A percentile compares a stretch with the other conserved stretches of the same genome.
These are phyloP conservation scores for Eospalax fontanierii DNA, from an alignment of 2,797 vertebrate species.

Conservation along the genomic window DNA sequence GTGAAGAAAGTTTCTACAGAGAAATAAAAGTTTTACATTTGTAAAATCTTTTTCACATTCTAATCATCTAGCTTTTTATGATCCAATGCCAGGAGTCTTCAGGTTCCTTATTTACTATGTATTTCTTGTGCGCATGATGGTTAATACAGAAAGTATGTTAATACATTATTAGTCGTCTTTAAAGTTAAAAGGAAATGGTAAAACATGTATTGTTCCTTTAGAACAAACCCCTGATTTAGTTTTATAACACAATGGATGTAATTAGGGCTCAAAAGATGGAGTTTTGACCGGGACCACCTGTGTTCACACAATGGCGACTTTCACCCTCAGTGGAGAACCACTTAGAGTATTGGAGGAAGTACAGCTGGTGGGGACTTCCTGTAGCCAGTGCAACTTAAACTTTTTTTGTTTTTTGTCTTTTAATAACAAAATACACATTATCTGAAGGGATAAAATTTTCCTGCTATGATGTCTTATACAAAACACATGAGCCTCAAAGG, in stretches of 20 bases:
- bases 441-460: conserved; percentile 71
- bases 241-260: conserved; percentile 77
- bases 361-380: conserved; percentile 70
- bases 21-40: conserved; percentile 91
- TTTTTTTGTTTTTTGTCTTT: conserved; percentile 83
- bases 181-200: conserved; percentile 86
- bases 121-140: conserved; percentile 92
- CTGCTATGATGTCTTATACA: conserved; percentile 83
- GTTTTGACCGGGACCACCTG: conserved; percentile 79
- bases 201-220: conserved; percentile 84
- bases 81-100: conserved; percentile 91
- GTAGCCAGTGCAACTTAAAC: conserved; percentile 78
- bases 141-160: conserved; percentile 85
- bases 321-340: conserved; percentile 60
- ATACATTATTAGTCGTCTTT: conserved; percentile 86
- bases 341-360: conserved; percentile 49
- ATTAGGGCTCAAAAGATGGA: conserved; percentile 87
- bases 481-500: conserved; percentile 86
- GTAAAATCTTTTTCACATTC: conserved; percentile 96
- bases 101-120: conserved; percentile 93
- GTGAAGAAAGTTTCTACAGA: conserved; percentile 96
- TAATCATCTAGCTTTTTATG: conserved; percentile 92
- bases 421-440: conserved; percentile 80
- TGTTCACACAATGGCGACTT: conserved; percentile 67
- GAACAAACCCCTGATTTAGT: conserved; percentile 88